Evolutionary conservation across 2,113 vertebrate species (phyloP).

Genomic region (Caranx melampygus): DNA sequence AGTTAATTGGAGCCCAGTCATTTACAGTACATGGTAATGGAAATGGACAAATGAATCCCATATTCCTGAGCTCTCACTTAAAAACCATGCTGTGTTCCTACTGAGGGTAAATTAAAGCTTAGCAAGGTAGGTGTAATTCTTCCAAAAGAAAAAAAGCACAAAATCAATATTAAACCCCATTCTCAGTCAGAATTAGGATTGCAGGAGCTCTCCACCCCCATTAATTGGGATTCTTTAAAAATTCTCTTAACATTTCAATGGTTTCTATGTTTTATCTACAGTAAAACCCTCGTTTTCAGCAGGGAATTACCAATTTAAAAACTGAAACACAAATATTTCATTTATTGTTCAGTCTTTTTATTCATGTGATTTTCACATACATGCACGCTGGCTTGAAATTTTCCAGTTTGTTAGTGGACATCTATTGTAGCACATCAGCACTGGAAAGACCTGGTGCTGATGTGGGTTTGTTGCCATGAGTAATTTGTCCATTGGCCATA

Average conservation of each 20-base stretch:
- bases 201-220: background rate
- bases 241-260: background rate
- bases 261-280: background rate
- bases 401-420: background rate
- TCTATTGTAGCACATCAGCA: background rate
- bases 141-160: background rate
- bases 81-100: background rate
- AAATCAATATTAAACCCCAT: background rate
- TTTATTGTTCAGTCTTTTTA: no score
- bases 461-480: conserved; percentile 8
- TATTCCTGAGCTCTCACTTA: background rate
- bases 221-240: no score
- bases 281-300: background rate
- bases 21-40: background rate
- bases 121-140: background rate
- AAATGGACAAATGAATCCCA: background rate
- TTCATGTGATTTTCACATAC: no score
- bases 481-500: conserved; percentile 18
- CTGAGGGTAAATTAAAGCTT: background rate
- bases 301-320: no score
- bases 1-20: background rate
- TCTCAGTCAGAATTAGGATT: background rate
- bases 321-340: no score
- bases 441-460: background rate
- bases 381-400: no score